Evolutionary conservation across 2,797 vertebrate species (phyloP), one percentile per base, ranked within the genome.

Genomic region (Crocidura indochinensis): DNA sequence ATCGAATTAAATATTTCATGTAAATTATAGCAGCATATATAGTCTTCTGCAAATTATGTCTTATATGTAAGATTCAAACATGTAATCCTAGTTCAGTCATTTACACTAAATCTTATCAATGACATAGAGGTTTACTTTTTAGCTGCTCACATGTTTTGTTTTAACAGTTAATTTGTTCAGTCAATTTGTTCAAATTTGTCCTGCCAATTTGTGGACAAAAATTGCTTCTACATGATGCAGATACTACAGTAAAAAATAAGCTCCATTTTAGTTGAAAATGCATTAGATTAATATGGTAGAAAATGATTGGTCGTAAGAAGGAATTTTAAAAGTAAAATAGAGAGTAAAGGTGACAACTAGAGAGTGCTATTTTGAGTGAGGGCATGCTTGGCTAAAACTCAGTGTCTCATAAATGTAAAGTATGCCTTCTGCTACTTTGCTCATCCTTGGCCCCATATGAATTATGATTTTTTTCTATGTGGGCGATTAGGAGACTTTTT

Each of bases 201-300:
- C 69, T 84, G 68, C 24, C 85, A 69, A 64, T 78, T 17, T 84
- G 17, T 74, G 29, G 46, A 15, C 76, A 71, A 82, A 86, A 77
- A 53, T 56, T 88, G 89, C 31, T 77, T 68, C 49, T 74, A 69
- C 14, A 29, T 90, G 51, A 90, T 87, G 27, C 11, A 17, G 20
- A 49, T 76, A 72, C 26, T 81, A 72, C 64, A 71, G 31, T 91
- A 26, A 65, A 65, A 65, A 27, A 79, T 72, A 44, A 81, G 88
- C 87, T 86, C 62, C 11, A 84, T 85, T 78, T 83, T 47, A 75
- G 77, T 87, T 72, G 84, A 65, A 46, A 79, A 90, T 47, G 53
- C 71, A 47, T 51, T 88, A 81, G 62, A 73, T 84, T 89, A 49
- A 31, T 81, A 31, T 31, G 29, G 77, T 44, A 76, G 68, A 79